Evolutionary conservation across 64 coral and sea anemone genomes (phyloP), one percentile per base, ranked within the genome.

Genomic region (Montipora foliosa): DNA sequence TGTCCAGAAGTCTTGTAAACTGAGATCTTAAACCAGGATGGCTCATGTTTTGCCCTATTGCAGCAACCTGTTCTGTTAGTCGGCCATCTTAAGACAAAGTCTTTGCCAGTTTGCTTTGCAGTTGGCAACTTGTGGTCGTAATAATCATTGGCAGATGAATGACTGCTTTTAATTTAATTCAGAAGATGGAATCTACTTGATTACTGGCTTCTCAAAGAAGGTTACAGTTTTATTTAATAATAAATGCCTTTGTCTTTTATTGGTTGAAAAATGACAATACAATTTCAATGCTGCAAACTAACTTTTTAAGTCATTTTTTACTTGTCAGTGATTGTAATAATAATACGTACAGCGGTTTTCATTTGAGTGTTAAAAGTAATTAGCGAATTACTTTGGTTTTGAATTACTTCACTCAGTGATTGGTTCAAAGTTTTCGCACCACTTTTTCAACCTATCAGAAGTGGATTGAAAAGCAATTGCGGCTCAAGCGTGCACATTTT

Each of bases 1-100:
- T 84, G 17, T 86, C 82, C 2, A 86, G 82, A 86, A 64, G 82
- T 71, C 19, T 70, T 47, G 82, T 86, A 44, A 86, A 86, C 66
- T 86, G 64, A 86, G 8, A 12, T 11, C 2, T 5, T 24, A 19
- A 55, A 55, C 5, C 4, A 55, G 10, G 4, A 64, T 12, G 8
- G 61, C 14, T 64, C 9, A 64, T 82, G 24, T 16, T 61, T 9
- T 82, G 3, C 68, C 20, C 0, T 0, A 2, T 24, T 19, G 4
- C 14, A 16, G 13, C 19, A 71, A 71, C 5, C 68, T 0, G 37
- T 37, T 37, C 37, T 37, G 37, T 37, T 21, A 71, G 21, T 21
- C 21, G 21, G 20, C 20, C 5, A 24, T 71, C 68, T 8, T 22
- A 71, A 22, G 68, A 24, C 61, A 64, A 15, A 64, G 61, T 64